Base-by-base conservation (phyloP, 2,888 invertebrate genomes). In the Oxytorus armatus region DNA sequence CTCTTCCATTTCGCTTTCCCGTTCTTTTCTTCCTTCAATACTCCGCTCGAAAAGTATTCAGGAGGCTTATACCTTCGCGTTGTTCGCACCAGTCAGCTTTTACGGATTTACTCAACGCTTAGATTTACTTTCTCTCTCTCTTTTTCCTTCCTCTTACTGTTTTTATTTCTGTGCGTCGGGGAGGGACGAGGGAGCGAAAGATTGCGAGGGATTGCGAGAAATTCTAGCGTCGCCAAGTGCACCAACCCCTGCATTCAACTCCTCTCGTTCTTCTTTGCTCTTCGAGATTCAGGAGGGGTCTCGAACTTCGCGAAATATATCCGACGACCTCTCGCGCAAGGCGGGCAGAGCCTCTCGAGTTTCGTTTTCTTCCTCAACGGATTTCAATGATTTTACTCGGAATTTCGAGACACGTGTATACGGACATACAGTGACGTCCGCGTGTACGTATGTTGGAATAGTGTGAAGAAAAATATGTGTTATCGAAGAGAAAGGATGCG, bases 1-100 rank as follows among this genome's bases (percentile, higher is more conserved):
- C 92, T 93, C 93, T 93, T 93, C 93, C 33, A 3, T 8, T 47
- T 29, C 5, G 25, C 10, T n/a, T 66, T 51, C 21, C 14, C 21
- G 1, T 14, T 21, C 36, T 23, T n/a, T n/a, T n/a, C n/a, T 39
- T 49, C 49, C 93, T 92, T 92, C 92, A 42, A 8, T 49, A 42
- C 29, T 25, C 16, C 18, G 8, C 39, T 4, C 0, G 18, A 49
- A 65, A 61, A 66, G 74, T 66, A 78, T 69, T 75, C 79, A 11
- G 47, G 47, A 77, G 66, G 66, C 72, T 80, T 72, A 72, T 72
- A 53, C 76, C 47, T 49, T 55, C 49, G 69, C 33, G 65, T 47
- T 25, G 25, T 53, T 49, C 36, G 42, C 49, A 8, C 47, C 72
- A 29, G 59, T n/a, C 79, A 25, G 59, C 76, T 79, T 75, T 76